Evolutionary conservation across 2,797 vertebrate species (phyloP).

Genomic region (Mionectes olivaceus): DNA sequence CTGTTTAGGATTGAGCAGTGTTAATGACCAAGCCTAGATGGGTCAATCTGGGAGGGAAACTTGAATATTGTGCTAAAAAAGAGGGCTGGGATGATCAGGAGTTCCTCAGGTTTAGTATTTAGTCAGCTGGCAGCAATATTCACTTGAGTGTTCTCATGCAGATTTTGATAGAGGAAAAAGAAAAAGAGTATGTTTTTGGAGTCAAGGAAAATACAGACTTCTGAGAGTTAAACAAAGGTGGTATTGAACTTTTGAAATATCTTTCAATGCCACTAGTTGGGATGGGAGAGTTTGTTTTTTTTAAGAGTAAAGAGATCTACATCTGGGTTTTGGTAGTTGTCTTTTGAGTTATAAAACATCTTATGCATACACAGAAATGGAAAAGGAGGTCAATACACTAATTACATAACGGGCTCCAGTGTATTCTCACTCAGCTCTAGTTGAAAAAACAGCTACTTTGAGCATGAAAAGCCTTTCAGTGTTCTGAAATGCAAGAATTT

Average conservation of each 20-base stretch:
- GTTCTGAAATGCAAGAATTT: background rate
- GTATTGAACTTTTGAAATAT: background rate
- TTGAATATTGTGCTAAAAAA: background rate
- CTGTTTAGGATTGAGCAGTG: constrained; percentile 2
- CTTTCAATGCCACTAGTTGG: background rate
- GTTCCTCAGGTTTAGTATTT: background rate
- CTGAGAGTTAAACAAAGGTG: background rate
- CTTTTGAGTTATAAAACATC: background rate
- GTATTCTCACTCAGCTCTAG: background rate
- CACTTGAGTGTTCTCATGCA: background rate
- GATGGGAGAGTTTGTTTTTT: background rate
- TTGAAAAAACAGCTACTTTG: background rate
- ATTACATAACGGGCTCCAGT: background rate
- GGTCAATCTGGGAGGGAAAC: background rate
- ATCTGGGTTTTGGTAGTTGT: background rate
- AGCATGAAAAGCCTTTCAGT: background rate
- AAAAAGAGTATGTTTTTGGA: accelerated
- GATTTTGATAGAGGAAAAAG: background rate
- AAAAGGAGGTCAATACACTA: background rate
- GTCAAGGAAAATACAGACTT: background rate
- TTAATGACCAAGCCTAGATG: constrained; percentile 9
- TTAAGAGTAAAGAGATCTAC: background rate
- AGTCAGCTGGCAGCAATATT: background rate
- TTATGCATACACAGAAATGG: background rate
- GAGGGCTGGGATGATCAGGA: background rate